Conservation (phyloP, 2,113 vertebrate genomes). For the Cephalophus harveyi region DNA sequence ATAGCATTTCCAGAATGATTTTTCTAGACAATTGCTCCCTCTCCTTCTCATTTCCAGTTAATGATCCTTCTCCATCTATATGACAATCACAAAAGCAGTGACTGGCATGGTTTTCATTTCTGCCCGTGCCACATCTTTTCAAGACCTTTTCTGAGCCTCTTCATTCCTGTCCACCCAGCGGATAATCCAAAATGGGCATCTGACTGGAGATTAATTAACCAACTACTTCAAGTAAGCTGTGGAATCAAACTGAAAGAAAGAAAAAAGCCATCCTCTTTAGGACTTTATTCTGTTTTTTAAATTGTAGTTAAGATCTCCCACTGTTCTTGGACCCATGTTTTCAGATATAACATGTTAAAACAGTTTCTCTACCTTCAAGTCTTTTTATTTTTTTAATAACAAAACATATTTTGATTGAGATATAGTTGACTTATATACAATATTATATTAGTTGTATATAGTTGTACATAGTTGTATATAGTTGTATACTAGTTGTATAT, state of each 20-base stretch:
- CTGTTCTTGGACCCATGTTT: background rate
- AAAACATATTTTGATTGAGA: background rate
- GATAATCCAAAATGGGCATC: background rate
- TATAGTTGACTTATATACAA: background rate
- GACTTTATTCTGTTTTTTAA: background rate
- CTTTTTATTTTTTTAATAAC: background rate
- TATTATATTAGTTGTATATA: too few species aligned
- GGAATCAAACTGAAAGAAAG: background rate
- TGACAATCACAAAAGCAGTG: background rate
- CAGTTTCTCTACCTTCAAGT: background rate
- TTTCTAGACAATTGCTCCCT: background rate
- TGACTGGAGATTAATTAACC: background rate
- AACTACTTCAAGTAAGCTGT: background rate
- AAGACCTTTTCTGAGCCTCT: too few species aligned
- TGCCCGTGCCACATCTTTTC: background rate
- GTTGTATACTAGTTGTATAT: too few species aligned
- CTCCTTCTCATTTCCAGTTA: background rate
- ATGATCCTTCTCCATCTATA: accelerated
- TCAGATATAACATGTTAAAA: too few species aligned
- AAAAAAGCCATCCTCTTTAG: background rate
- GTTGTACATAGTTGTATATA: too few species aligned
- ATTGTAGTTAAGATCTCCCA: background rate
- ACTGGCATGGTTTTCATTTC: accelerated
- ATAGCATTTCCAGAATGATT: background rate
- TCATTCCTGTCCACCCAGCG: too few species aligned